These are phyloP conservation scores for Magallana angulata DNA, from an alignment of 1,140 invertebrate species.

Conservation along the genomic window DNA sequence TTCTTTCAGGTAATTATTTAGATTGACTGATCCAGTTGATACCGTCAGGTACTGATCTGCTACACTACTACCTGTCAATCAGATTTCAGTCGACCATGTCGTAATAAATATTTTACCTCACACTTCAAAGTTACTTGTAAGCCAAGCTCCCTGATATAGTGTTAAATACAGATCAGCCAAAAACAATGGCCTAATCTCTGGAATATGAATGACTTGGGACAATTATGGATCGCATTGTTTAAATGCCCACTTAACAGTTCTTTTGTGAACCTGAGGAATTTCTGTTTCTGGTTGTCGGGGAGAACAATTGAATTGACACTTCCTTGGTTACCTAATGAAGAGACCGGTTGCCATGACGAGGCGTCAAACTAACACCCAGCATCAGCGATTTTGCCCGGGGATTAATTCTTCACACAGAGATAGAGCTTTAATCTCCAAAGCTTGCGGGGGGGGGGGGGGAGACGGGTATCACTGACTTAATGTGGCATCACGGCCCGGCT, in stretches of 20 bases:
- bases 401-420: not conserved
- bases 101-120: slow-evolving; percentile 9
- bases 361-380: not conserved
- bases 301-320: not conserved
- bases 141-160: not conserved
- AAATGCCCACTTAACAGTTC: not conserved
- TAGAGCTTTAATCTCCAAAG: not conserved
- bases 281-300: too few species aligned
- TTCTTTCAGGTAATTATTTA: too few species aligned
- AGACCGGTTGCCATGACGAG: slow-evolving; percentile 1
- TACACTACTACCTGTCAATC: not conserved
- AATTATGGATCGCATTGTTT: not conserved
- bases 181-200: not conserved
- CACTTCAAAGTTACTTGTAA: slow-evolving; percentile 5
- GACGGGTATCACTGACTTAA: too few species aligned
- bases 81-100: slow-evolving; percentile 12
- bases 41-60: not conserved
- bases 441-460: too few species aligned
- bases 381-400: not conserved
- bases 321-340: slow-evolving; percentile 3
- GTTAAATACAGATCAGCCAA: not conserved
- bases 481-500: too few species aligned
- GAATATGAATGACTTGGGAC: slow-evolving; percentile 19
- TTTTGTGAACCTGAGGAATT: not conserved
- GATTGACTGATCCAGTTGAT: not conserved